A percentile compares a stretch with the other conserved stretches of the same genome.
Evolutionary conservation across 2,888 invertebrate genomes (phyloP).

Genomic region (Tortricodes alternella): DNA sequence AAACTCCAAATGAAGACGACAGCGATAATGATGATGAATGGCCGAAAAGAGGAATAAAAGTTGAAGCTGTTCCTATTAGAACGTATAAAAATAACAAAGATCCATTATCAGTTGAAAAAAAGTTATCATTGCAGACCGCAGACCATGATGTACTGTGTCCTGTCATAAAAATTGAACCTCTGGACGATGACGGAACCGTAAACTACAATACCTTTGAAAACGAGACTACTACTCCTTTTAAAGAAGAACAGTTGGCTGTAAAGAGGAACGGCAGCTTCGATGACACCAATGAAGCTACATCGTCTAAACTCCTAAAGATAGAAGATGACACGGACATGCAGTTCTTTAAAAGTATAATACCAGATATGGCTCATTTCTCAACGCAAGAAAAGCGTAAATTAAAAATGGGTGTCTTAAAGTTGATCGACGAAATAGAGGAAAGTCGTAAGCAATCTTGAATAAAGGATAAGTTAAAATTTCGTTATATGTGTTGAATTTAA

Average conservation of each 20-base stretch:
- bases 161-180: conserved; percentile 14
- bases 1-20: not conserved
- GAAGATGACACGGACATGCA: conserved; percentile 57
- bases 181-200: not conserved
- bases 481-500: too few relatives aligned
- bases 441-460: conserved; percentile 38
- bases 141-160: not conserved
- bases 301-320: not conserved
- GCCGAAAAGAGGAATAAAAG: not conserved
- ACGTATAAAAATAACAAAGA: conserved; percentile 2
- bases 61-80: not conserved
- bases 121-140: not conserved
- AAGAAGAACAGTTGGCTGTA: too few relatives aligned
- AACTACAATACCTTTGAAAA: too few relatives aligned
- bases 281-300: not conserved
- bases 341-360: conserved; percentile 79
- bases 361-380: conserved; percentile 75
- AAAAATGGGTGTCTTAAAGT: conserved; percentile 74
- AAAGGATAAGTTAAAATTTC: too few relatives aligned
- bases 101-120: not conserved
- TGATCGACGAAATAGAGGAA: conserved; percentile 69
- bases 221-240: too few relatives aligned
- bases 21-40: not conserved
- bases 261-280: conserved; percentile 26
- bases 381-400: conserved; percentile 76